Conservation (phyloP, 2,888 invertebrate species). For the Tortrix viridana region DNA sequence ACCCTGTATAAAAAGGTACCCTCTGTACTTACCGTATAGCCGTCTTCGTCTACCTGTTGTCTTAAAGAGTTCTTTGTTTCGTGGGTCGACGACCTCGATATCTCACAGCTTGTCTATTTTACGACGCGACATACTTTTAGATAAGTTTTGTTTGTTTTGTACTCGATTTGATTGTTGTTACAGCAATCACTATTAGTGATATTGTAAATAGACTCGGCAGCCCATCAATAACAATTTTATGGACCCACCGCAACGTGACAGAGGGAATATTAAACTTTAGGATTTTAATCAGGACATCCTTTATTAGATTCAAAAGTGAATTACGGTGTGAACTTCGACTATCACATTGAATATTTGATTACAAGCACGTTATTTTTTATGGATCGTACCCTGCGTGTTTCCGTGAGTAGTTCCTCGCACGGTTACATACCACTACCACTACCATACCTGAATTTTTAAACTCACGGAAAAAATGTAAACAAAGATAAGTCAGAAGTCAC, state of each 20-base stretch:
- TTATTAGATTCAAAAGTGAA: slow-evolving; percentile 28
- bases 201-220: slow-evolving; percentile 20
- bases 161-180: slow-evolving; percentile 16
- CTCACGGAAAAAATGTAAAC: too few species aligned
- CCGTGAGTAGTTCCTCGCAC: not conserved
- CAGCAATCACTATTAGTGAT: not conserved
- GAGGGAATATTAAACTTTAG: slow-evolving; percentile 32
- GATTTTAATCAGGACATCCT: slow-evolving; percentile 36
- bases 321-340: slow-evolving; percentile 24
- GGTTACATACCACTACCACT: too few species aligned
- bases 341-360: slow-evolving; percentile 6
- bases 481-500: too few species aligned
- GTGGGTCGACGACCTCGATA: slow-evolving; percentile 66
- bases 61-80: slow-evolving; percentile 60
- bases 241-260: slow-evolving; percentile 28
- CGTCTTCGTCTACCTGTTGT: slow-evolving; percentile 56
- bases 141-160: slow-evolving; percentile 34
- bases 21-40: slow-evolving; percentile 38
- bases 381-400: not conserved
- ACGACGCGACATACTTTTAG: slow-evolving; percentile 45
- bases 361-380: slow-evolving; percentile 7
- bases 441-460: too few species aligned
- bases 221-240: slow-evolving; percentile 27
- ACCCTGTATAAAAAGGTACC: slow-evolving; percentile 35
- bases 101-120: slow-evolving; percentile 64